Evolutionary conservation across 2,888 invertebrate species (phyloP), one percentile per base, ranked within the genome.

Genomic region (Odiellus spinosus): DNA sequence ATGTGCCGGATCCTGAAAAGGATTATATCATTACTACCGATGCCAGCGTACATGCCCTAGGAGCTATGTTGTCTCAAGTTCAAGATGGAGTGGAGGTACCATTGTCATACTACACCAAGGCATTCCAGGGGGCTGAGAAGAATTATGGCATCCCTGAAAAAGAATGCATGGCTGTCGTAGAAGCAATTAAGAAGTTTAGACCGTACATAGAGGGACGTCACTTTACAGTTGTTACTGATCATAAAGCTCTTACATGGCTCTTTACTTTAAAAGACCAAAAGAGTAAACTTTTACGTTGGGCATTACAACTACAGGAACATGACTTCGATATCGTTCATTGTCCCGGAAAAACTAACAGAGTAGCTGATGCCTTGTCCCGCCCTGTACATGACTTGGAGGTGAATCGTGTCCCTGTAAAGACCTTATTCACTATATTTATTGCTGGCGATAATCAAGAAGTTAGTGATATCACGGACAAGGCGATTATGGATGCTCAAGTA

Each of bases 221-320:
- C 1, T 64, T 67, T 15, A 52, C 53, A 1, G 56, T 70, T 0
- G 50, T 61, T 3, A 68, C 66, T 0, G 71, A 71, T 48, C 71
- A 70, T 46, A 63, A 67, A 48, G 65, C 69, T 0, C 56, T 72
- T 32, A 64, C 65, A 60, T 72, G 68, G 66, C 51, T 71, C 5
- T 51, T 66, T 50, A 54, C 57, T 0, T 34, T 67, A 4, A 66
- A 67, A 49, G 59, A 66, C 6, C 63, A 64, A 0, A 58, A 60
- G n/a, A 66, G 67, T 11, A 49, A 68, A 33, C 51, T 72, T 0
- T 64, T 63, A 1, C 52, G 70, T 35, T 71, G 69, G 71, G 63
- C 65, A 1, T 40, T 71, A 8, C 49, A 56, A 11, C 48, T 71
- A 1, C 64, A 67, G 51, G 50, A 58, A 3, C 67, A 59, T 49